These are phyloP conservation scores for Rhadinocentrus ornatus DNA, from an alignment of 2,797 vertebrate genomes.

Conservation along the genomic window DNA sequence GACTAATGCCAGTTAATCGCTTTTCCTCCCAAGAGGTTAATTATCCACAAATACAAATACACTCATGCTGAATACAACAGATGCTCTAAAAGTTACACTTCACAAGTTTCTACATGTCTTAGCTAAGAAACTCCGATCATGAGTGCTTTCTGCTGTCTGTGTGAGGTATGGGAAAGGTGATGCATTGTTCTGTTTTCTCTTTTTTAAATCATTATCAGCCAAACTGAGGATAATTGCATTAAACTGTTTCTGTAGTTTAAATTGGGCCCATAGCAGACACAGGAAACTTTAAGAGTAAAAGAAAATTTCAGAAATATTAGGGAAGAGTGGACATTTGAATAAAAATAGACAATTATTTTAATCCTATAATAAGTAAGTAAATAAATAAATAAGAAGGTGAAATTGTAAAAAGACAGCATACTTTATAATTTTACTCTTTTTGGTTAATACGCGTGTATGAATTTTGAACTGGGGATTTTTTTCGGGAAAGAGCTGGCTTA, in stretches of 20 bases:
- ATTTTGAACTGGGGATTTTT: too few relatives aligned
- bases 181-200: too few relatives aligned
- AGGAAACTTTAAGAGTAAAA: too few relatives aligned
- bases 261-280: neutral
- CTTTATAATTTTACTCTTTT: too few relatives aligned
- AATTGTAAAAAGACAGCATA: too few relatives aligned
- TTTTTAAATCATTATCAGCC: neutral
- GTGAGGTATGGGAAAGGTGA: neutral
- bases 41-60: constrained; percentile 18
- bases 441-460: too few relatives aligned
- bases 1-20: constrained; percentile 4
- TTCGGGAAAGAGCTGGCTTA: too few relatives aligned
- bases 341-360: too few relatives aligned
- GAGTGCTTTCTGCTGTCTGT: neutral
- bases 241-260: neutral
- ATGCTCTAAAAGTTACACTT: neutral
- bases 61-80: neutral
- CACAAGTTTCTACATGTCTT: neutral
- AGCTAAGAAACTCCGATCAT: neutral
- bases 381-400: too few relatives aligned
- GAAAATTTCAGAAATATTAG: too few relatives aligned
- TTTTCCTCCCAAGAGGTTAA: constrained; percentile 27
- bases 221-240: neutral
- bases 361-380: too few relatives aligned
- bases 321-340: too few relatives aligned